Evolutionary conservation across 64 coral and sea anemone species (phyloP).

Genomic region (Pachyseris speciosa): DNA sequence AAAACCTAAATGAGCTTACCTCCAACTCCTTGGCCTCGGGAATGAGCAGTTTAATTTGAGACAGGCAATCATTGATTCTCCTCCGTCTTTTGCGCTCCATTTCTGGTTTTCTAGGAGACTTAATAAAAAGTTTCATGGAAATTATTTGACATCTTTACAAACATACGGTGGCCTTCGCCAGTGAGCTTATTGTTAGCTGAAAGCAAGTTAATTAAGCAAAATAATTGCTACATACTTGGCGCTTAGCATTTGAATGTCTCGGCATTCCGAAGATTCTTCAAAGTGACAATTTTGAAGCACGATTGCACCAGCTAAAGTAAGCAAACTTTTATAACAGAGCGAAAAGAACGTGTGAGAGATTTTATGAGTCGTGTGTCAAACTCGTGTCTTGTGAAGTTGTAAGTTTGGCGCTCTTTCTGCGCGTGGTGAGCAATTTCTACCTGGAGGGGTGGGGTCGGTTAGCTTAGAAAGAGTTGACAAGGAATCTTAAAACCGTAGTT

Average conservation of each 20-base stretch:
- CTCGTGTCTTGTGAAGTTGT: background rate
- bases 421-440: background rate
- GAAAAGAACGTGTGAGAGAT: background rate
- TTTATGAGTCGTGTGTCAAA: constrained; percentile 14
- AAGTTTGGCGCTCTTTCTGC: constrained; percentile 32
- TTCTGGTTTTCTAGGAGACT: constrained; percentile 16
- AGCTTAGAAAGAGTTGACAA: background rate
- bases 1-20: background rate
- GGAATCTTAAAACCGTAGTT: no score
- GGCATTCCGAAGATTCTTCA: background rate
- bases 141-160: background rate
- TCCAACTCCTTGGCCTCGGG: constrained; percentile 22
- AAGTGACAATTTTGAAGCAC: background rate
- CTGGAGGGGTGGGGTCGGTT: background rate
- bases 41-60: constrained; percentile 21
- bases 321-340: background rate
- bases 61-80: constrained; percentile 37
- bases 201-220: background rate
- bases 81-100: constrained; percentile 33
- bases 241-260: background rate
- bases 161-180: background rate
- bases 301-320: no score
- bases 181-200: no score
- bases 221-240: background rate
- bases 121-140: background rate